A percentile compares a stretch with the other conserved stretches of the same genome.
Conservation (phyloP, 2,797 vertebrate species). For the Moxostoma hubbsi region DNA sequence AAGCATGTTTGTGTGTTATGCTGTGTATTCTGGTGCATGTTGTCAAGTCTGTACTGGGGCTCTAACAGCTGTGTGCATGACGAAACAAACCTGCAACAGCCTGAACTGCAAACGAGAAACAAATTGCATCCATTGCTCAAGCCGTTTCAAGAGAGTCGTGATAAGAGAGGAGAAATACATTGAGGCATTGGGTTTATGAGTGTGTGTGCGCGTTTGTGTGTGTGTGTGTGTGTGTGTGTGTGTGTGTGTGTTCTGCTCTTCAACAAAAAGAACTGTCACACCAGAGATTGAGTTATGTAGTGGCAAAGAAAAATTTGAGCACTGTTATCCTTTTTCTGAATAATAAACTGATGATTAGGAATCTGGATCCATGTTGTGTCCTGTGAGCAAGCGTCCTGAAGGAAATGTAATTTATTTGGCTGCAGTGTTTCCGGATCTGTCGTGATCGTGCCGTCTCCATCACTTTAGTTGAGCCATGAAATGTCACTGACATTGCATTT, state of each 20-base stretch:
- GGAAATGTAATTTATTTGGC: no score
- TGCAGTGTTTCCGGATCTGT: no score
- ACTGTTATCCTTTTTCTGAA: no score
- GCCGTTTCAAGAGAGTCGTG: not conserved
- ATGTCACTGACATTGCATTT: no score
- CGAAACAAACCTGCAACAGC: constrained; percentile 56
- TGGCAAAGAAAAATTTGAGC: no score
- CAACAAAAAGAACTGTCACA: not conserved
- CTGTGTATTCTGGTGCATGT: not conserved
- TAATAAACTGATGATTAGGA: no score
- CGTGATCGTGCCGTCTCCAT: no score
- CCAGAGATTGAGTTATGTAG: no score
- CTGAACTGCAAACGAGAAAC: constrained; percentile 20
- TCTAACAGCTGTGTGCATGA: constrained; percentile 37
- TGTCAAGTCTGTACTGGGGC: not conserved
- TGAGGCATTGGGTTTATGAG: not conserved
- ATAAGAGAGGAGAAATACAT: not conserved
- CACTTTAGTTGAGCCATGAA: no score
- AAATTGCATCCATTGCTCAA: constrained; percentile 45
- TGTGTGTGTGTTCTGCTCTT: no score
- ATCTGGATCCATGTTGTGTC: no score
- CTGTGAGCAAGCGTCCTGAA: no score
- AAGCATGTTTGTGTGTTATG: constrained; percentile 32
- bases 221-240: not conserved
- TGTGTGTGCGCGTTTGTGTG: not conserved